phyloP scores from a whole-genome alignment of 2,888 invertebrate species.

The Amiota communis region DNA sequence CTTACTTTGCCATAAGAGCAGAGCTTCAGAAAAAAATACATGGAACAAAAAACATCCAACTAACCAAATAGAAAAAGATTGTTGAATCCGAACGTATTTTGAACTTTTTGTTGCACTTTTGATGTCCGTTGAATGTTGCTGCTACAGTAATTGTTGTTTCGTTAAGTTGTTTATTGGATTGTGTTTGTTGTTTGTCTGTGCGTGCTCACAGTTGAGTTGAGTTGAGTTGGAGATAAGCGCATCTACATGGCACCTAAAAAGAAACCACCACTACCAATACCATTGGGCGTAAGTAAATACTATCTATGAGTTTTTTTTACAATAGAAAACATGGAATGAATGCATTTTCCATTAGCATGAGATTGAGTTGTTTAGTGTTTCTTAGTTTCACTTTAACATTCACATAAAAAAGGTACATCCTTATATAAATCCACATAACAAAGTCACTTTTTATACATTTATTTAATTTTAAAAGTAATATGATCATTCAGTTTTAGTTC shows the following conservation, averaged over 20 bases:
- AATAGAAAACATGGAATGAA: too few relatives aligned
- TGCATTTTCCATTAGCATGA: too few relatives aligned
- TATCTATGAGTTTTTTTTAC: neutral
- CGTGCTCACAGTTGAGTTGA: neutral
- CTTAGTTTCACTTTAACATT: neutral
- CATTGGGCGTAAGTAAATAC: slow-evolving; percentile 55
- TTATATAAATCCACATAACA: neutral
- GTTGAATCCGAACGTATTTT: slow-evolving; percentile 3
- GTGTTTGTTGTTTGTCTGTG: neutral
- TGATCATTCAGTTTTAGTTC: too few relatives aligned
- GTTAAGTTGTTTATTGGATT: neutral
- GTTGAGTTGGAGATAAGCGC: neutral
- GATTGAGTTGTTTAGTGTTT: too few relatives aligned
- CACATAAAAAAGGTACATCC: too few relatives aligned
- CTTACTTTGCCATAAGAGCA: neutral
- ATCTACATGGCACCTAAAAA: slow-evolving; percentile 54
- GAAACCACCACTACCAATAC: slow-evolving; percentile 46
- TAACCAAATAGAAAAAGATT: neutral
- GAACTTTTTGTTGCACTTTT: slow-evolving; percentile 10
- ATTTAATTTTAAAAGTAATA: too few relatives aligned
- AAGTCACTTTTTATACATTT: too few relatives aligned
- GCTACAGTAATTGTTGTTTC: neutral
- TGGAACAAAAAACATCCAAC: neutral
- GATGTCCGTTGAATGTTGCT: neutral
- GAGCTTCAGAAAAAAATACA: neutral